phyloP scores from a whole-genome alignment of 2,113 vertebrate genomes.

The Vanacampus margaritifer region DNA sequence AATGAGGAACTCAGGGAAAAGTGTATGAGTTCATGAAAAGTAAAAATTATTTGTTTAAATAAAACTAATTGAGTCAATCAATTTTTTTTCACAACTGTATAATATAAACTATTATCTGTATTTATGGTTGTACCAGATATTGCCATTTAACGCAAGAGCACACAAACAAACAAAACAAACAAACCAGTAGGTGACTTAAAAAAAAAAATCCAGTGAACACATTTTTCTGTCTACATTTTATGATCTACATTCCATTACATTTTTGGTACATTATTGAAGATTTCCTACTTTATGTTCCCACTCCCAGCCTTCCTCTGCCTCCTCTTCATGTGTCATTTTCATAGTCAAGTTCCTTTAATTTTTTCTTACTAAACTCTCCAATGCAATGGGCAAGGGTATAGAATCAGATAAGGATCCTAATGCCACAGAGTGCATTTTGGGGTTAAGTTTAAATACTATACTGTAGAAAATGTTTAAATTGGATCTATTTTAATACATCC shows the following conservation, averaged over 20 bases:
- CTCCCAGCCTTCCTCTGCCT: neutral
- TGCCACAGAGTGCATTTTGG: neutral
- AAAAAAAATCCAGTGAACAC: too few relatives aligned
- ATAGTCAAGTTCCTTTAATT: neutral
- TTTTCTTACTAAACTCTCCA: neutral
- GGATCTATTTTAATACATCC: constrained; percentile 32
- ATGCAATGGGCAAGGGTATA: neutral
- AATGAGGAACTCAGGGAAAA: neutral
- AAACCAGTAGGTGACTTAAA: too few relatives aligned
- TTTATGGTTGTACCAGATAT: too few relatives aligned
- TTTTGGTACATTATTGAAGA: neutral
- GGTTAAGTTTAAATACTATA: constrained; percentile 21
- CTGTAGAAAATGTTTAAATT: constrained; percentile 51
- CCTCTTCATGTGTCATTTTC: neutral
- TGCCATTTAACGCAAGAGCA: too few relatives aligned
- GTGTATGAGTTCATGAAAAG: neutral
- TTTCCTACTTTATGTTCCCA: neutral
- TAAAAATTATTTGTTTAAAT: neutral
- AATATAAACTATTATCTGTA: too few relatives aligned
- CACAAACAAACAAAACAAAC: too few relatives aligned
- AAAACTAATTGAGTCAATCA: neutral
- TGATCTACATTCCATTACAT: neutral
- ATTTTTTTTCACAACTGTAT: too few relatives aligned
- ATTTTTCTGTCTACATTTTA: neutral
- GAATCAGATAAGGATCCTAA: neutral